These are phyloP conservation scores for Zhengitettix transpicula DNA, from an alignment of 2,888 invertebrate species.

Conservation along the genomic window DNA sequence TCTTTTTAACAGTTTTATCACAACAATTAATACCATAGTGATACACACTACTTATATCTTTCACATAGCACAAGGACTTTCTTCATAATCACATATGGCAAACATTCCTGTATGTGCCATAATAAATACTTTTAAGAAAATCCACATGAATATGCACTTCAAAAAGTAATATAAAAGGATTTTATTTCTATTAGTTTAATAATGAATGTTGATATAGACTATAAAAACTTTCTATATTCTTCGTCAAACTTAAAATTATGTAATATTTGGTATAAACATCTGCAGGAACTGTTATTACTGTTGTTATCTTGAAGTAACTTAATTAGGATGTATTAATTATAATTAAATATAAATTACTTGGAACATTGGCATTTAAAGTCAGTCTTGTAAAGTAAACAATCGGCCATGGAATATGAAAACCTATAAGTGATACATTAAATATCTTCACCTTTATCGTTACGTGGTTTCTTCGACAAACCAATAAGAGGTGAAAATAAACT, in stretches of 20 bases:
- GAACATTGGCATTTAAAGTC: conserved; percentile 16
- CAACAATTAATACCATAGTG: background rate
- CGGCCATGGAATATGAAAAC: conserved; percentile 2
- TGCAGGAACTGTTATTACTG: conserved; percentile 15
- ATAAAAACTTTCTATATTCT: conserved; percentile 9
- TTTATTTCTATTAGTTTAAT: background rate
- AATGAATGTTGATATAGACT: conserved; percentile 6
- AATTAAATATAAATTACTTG: conserved; percentile 14
- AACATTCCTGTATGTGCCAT: no score
- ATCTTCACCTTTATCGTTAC: background rate
- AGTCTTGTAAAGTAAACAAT: conserved; percentile 15
- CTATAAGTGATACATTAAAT: background rate
- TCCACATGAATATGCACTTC: background rate
- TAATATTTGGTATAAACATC: conserved; percentile 15
- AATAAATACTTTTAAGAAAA: no score
- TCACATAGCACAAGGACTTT: no score
- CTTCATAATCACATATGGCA: no score
- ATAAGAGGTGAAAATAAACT: no score
- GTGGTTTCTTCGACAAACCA: no score
- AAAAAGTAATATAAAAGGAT: conserved; percentile 7
- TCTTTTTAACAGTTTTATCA: no score
- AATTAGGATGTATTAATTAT: conserved; percentile 12
- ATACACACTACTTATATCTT: no score
- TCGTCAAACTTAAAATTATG: conserved; percentile 13
- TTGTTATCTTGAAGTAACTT: conserved; percentile 10